phyloP scores from a whole-genome alignment of 2,113 vertebrate species.

The Corythornis madagascariensis region DNA sequence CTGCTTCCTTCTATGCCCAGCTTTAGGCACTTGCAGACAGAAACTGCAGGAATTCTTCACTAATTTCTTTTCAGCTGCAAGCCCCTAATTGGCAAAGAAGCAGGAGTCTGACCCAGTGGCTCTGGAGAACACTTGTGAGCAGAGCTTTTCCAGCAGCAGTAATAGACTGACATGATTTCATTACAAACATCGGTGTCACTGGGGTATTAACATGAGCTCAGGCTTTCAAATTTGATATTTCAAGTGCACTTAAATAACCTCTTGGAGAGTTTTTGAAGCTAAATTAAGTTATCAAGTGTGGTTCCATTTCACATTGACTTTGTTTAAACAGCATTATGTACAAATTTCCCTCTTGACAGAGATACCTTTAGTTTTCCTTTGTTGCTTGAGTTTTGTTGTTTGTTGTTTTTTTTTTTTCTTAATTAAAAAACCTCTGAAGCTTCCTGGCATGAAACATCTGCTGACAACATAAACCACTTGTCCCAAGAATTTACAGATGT shows the following conservation, averaged over 20 bases:
- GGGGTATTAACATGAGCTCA: background rate
- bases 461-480: background rate
- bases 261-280: background rate
- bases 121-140: background rate
- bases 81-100: background rate
- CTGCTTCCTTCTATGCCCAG: accelerated
- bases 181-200: background rate
- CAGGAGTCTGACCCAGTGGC: background rate
- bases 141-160: background rate
- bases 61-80: background rate
- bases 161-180: background rate
- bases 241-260: background rate
- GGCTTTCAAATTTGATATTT: background rate
- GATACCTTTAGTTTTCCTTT: background rate
- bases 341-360: background rate
- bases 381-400: background rate
- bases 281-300: background rate
- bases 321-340: background rate
- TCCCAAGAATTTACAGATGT: background rate
- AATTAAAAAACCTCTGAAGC: background rate
- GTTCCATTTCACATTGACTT: background rate
- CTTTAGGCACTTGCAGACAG: background rate
- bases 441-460: background rate
- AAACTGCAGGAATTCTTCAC: background rate
- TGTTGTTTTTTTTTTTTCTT: too few species aligned